Base-by-base conservation (phyloP, 1,140 invertebrate genomes). In the Temnothorax longispinosus region DNA sequence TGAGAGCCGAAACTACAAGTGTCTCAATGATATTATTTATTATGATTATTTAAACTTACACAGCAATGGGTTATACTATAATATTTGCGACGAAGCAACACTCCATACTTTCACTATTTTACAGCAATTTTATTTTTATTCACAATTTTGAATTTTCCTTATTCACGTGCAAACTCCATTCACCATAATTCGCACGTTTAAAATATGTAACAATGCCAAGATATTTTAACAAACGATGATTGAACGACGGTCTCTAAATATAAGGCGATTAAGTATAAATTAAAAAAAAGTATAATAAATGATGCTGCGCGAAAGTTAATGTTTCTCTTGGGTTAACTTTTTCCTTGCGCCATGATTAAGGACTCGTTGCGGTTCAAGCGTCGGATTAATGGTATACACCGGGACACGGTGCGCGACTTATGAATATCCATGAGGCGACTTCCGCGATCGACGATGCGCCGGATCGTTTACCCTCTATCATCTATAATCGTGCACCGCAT, bases 391-490 rank as follows among this genome's bases (percentile, higher is more conserved):
- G 67, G 18, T 60, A 35, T 56, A 27, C 32, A 75, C 13, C 41
- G 21, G 67, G 64, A 52, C 18, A 56, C 27, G 18, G 27, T 54
- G 54, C 35, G 41, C 54, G 35, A 74, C 71, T 50, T 62, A 84
- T 84, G 69, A 84, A 84, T 84, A 84, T 74, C 80, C 69, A 84
- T 75, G 69, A 74, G 44, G 44, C 35, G 41, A 44, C 27, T 47
- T 47, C 77, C 80, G 69, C 80, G 54, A 81, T 81, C 80, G 80
- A 35, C 52, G 50, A 72, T 71, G 78, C 65, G 47, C 77, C 77
- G 67, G 67, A 74, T 84, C 67, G 80, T 84, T 84, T 84, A 60
- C 69, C 54, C 38, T 75, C 69, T 60, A 56, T 74, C 80, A 60
- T 74, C 56, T 60, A 60, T 75, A 84, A 75, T 74, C 80, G 27